These are phyloP conservation scores for Didymodactylos carnosus DNA, from an alignment of 2,888 invertebrate genomes.

Conservation along the genomic window DNA sequence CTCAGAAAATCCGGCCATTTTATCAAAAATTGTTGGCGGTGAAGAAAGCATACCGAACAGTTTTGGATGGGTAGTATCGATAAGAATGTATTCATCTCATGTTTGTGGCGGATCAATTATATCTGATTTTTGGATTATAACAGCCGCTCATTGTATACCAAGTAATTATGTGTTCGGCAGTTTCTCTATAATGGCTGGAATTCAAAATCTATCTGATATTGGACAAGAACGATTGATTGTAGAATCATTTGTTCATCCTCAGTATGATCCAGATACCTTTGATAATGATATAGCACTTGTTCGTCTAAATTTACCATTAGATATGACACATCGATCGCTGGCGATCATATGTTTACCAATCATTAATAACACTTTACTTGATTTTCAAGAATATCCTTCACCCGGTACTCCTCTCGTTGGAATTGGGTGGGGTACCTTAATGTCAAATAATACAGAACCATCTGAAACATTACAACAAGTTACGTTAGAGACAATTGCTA, in stretches of 20 bases:
- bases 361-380: no score
- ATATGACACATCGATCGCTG: neutral
- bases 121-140: neutral
- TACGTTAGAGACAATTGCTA: neutral
- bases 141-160: neutral
- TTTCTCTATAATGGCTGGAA: neutral
- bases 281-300: neutral
- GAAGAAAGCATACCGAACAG: neutral
- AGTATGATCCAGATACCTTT: neutral
- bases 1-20: neutral
- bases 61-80: neutral
- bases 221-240: neutral
- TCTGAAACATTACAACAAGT: neutral
- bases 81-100: neutral
- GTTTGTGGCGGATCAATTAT: neutral
- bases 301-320: neutral
- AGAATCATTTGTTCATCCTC: neutral
- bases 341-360: neutral
- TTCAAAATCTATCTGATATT: neutral
- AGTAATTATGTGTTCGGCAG: neutral
- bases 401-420: neutral
- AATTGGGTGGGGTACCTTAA: neutral
- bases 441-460: neutral
- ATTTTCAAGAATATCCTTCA: neutral
- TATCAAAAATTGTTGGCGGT: neutral